Evolutionary conservation across 2,797 vertebrate genomes (phyloP), one percentile per base, ranked within the genome.

Genomic region (Chanos chanos): DNA sequence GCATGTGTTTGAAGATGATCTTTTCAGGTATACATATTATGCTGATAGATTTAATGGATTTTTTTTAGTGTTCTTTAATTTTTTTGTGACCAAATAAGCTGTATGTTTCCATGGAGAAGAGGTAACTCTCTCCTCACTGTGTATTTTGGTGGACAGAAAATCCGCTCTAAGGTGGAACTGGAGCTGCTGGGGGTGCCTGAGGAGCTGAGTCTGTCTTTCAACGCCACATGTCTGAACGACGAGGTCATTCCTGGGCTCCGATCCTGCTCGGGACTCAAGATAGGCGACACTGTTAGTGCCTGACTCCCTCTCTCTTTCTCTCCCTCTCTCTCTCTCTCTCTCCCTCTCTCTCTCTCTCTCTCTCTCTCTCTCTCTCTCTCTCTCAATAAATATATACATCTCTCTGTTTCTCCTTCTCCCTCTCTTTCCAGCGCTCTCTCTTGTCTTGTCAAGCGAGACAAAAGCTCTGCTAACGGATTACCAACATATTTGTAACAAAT

Each of bases 151-250:
- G 19, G 15, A 40, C 72, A 99, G 97, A 96, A 95, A 94, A 96
- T 99, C 64, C 94, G 97, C 28, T 99, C 97, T 36, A 95, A 93
- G 82, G 92, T 99, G 47, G 96, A 99, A 77, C 81, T 99, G 71
- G 96, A 99, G 84, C 89, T 98, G 3, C 91, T 91, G n/a, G 92
- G 90, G 6, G 91, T 98, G 18, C 97, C 97, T 0, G 94, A 98
- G 66, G 96, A 99, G 71, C 73, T 99, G 65, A 94, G 93, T 21
- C 71, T 99, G 25, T 92, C 94, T 55, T 99, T 98, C 78, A 98
- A 95, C 0, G 97, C 97, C 74, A 95, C 93, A 28, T 99, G 97
- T 73, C 87, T 95, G 71, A 93, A 98, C 1, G 79, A 91, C 0
- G 93, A 97, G 71, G 68, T 96, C 80, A 97, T 96, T 69, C 93